These are phyloP conservation scores for Drosophila ambigua DNA, from an alignment of 1,140 invertebrate genomes.

Conservation along the genomic window DNA sequence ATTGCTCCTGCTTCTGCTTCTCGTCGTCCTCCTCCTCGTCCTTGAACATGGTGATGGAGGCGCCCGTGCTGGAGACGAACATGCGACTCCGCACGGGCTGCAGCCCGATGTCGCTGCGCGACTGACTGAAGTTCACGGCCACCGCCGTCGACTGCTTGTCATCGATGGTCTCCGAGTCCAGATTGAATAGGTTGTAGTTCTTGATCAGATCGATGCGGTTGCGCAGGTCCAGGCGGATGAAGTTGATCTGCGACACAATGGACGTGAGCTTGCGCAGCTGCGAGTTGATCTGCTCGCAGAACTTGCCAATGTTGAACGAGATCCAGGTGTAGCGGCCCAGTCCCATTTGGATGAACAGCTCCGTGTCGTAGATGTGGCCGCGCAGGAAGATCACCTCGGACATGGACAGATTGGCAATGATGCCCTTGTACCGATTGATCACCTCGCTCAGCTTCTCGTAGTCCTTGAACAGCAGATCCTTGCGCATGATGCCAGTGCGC, in stretches of 20 bases:
- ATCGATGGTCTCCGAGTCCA: slow-evolving; percentile 50
- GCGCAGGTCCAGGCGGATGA: slow-evolving; percentile 90
- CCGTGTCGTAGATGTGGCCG: slow-evolving; percentile 88
- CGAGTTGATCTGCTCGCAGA: slow-evolving; percentile 85
- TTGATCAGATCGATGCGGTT: slow-evolving; percentile 86
- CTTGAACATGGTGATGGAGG: slow-evolving; percentile 38
- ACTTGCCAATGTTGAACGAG: slow-evolving; percentile 91
- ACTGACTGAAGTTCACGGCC: neutral
- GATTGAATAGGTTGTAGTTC: slow-evolving; percentile 86
- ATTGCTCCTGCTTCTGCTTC: slow-evolving; percentile 30
- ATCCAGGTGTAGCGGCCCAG: slow-evolving; percentile 92
- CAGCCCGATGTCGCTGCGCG: neutral
- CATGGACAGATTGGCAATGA: slow-evolving; percentile 86
- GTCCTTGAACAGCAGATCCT: slow-evolving; percentile 87
- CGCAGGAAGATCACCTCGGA: slow-evolving; percentile 89
- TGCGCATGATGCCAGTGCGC: slow-evolving; percentile 81
- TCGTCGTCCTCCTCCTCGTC: slow-evolving; percentile 24
- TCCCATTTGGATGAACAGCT: slow-evolving; percentile 91
- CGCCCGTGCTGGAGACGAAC: slow-evolving; percentile 41
- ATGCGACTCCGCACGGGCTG: neutral
- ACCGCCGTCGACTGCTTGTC: no score
- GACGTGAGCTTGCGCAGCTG: slow-evolving; percentile 87
- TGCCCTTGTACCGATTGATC: slow-evolving; percentile 86
- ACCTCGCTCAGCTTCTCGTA: slow-evolving; percentile 86
- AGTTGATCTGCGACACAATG: slow-evolving; percentile 89